Evolutionary conservation across 2,113 vertebrate genomes (phyloP), one percentile per base, ranked within the genome.

Genomic region (Sorex fumeus): DNA sequence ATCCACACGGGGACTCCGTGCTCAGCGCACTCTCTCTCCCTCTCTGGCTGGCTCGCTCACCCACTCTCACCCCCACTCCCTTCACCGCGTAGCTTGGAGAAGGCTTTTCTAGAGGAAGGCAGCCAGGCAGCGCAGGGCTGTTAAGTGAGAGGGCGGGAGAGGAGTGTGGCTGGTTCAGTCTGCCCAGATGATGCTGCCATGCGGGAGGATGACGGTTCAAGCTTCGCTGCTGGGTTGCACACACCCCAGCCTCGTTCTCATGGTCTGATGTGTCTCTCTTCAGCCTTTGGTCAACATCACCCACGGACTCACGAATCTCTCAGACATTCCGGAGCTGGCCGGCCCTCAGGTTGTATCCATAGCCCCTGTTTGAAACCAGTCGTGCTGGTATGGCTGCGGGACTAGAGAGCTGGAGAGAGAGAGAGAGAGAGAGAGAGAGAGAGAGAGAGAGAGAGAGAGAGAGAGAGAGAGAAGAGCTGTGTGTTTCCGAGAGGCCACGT

Each of bases 221-320:
- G 47, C 34, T 74, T 94, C 15, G 0, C 28, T 18, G 64, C 11
- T 30, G 64, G 28, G 64, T 28, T 1, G 10, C 7, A 66, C 21
- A 62, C 32, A 27, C 57, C 60, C 45, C 43, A 12, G 70, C 57
- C 43, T 91, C 84, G 69, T 70, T 92, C 86, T 91, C 81, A 92
- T 70, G 69, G 75, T 84, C 57, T 77, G 64, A 0, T 90, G 91
- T 91, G 80, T 85, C 76, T 64, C 90, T 92, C 92, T 97, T 91
- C 94, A 99, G 99, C 96, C 98, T 40, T 96, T 99, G 40, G 96
- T 98, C 21, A 99, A 99, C 74, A 95, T 98, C 82, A 99, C 99
- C 21, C 96, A 98, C 1, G 98, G 98, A 87, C 89, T 96, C 95
- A 97, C 98, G 95, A 99, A 99, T 95, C 94, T 98, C 92, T 98